Base-by-base conservation (phyloP, 1,140 invertebrate species). In the Tenebrio molitor region DNA sequence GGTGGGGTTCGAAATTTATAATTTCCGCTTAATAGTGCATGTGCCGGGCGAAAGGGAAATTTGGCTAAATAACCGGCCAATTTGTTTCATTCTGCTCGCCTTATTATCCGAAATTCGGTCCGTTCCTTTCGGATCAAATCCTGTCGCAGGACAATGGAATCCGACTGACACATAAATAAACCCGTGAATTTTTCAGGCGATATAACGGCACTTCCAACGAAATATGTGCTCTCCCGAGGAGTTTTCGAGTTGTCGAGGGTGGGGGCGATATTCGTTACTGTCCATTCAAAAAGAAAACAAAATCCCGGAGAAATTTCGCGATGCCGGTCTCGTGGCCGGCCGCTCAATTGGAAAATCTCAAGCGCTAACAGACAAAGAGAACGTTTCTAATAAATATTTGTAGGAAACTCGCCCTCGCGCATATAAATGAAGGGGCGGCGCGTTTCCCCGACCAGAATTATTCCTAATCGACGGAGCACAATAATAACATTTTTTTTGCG, bases 341-440 rank as follows among this genome's bases (percentile, higher is more conserved):
- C 73, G 69, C 64, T 72, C 68, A 74, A 74, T 74, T 71, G 73
- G 73, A 74, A 74, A 71, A 74, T 74, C 63, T 74, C 68, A 58
- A 74, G 69, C 73, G 73, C 73, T 66, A 68, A 64, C 73, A 74
- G 69, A 74, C 73, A 74, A 74, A 71, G 69, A 42, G 64, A 72
- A 36, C 69, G 73, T 53, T 72, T 74, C 73, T 74, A 72, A 74
- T 74, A 74, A 74, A 74, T 74, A 74, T 74, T 74, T 74, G 73
- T 53, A 46, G 50, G 64, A 72, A 72, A 36, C 15, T 15, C 64
- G 34, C 17, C 44, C 69, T 34, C 69, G 62, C 46, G 73, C 69
- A 74, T 74, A 42, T 19, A 67, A 66, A 71, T 66, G 63, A 46
- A 72, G 8, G 15, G 21, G 6, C 39, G 46, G 36, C 15, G 4